Evolutionary conservation across 1,140 invertebrate genomes (phyloP).

Genomic region (Acarapis woodi): DNA sequence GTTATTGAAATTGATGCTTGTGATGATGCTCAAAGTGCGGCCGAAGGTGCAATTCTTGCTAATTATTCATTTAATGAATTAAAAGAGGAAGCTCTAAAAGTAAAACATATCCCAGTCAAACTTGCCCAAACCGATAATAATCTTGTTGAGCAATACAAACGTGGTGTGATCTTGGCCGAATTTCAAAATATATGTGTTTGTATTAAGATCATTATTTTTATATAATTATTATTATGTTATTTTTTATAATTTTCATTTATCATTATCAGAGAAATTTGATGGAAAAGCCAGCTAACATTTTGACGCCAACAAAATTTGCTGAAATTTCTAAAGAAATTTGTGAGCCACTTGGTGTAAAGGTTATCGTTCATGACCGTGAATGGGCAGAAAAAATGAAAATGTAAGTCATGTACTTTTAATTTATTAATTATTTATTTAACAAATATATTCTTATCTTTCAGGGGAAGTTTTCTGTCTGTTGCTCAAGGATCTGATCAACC

Average conservation of each 20-base stretch:
- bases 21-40: slow-evolving; percentile 36
- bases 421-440: too few species aligned
- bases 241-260: too few species aligned
- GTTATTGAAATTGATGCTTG: slow-evolving; percentile 35
- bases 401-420: too few species aligned
- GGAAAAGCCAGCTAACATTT: slow-evolving; percentile 52
- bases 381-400: slow-evolving; percentile 40
- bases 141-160: slow-evolving; percentile 27
- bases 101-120: slow-evolving; percentile 21
- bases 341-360: slow-evolving; percentile 22
- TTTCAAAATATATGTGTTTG: slow-evolving; percentile 62
- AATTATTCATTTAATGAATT: slow-evolving; percentile 35
- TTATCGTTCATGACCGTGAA: slow-evolving; percentile 31
- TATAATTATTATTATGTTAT: too few species aligned
- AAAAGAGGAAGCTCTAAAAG: slow-evolving; percentile 27
- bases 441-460: too few species aligned
- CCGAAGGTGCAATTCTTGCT: slow-evolving; percentile 34
- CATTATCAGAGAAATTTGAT: slow-evolving; percentile 35
- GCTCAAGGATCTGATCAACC: slow-evolving; percentile 38
- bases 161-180: slow-evolving; percentile 37
- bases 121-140: slow-evolving; percentile 18
- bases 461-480: slow-evolving; percentile 42
- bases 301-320: slow-evolving; percentile 57
- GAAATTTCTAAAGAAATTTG: slow-evolving; percentile 17
- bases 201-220: too few species aligned